Evolutionary conservation across 92 coral and sea anemone genomes (phyloP).

Genomic region (Bergia sp.): DNA sequence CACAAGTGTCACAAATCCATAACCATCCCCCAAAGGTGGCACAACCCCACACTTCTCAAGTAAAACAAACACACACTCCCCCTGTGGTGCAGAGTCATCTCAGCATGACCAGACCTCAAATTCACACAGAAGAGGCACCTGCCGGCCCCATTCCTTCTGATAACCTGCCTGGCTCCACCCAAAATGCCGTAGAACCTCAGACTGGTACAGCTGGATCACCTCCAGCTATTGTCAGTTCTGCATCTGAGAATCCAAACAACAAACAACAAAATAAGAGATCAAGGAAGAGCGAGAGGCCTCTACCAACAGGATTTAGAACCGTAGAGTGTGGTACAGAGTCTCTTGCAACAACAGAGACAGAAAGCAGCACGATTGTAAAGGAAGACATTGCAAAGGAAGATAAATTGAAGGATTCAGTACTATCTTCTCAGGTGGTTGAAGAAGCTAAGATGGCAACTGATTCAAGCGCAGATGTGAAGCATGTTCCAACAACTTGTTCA

Average conservation of each 20-base stretch:
- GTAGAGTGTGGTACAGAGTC: neutral
- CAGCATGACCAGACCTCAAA: neutral
- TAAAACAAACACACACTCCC: slow-evolving; percentile 4
- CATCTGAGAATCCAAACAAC: slow-evolving; percentile 54
- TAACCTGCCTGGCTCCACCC: neutral
- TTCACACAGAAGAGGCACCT: slow-evolving; percentile 11
- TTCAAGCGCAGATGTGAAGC: neutral
- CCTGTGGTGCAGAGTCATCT: neutral
- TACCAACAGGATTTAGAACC: slow-evolving; percentile 56
- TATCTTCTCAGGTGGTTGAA: neutral
- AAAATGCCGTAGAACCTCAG: slow-evolving; percentile 25
- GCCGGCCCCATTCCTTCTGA: neutral
- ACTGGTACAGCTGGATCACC: slow-evolving; percentile 45
- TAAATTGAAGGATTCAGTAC: neutral
- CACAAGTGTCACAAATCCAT: slow-evolving; percentile 4
- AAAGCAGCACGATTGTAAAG: slow-evolving; percentile 11
- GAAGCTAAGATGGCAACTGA: neutral
- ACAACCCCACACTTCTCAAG: neutral
- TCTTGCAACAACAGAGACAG: neutral
- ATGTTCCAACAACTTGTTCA: neutral
- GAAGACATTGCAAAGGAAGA: neutral
- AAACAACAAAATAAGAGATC: slow-evolving; percentile 61
- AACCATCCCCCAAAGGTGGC: neutral
- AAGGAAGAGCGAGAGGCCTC: slow-evolving; percentile 67
- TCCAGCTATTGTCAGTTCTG: slow-evolving; percentile 54